Base-by-base conservation (phyloP, 2,797 vertebrate species). In the Ceyx erithaca region DNA sequence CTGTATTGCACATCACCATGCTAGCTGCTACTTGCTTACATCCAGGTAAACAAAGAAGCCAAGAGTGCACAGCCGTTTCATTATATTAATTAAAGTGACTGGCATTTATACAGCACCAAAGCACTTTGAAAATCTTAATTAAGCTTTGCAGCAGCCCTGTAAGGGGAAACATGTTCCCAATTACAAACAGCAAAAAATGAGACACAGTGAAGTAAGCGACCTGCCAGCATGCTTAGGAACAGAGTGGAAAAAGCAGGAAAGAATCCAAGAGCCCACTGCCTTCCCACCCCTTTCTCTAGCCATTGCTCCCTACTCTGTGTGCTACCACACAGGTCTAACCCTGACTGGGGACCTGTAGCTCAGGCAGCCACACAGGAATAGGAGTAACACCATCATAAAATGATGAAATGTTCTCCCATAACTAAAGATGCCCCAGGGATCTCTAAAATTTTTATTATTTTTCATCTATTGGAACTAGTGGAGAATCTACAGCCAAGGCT, bases 41-140 rank as follows among this genome's bases (percentile, higher is more conserved):
- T 43, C 41, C 49, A 91, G 73, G 72, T 86, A 90, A 93, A 96
- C 77, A 94, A 94, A 91, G 90, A 75, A 93, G 66, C 89, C 83
- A 81, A 80, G 76, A 83, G 35, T 18, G 81, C 0, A 0, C 76
- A 90, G 84, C 49, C 89, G 52, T 93, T 89, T 83, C 80, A 81
- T 93, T 94, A 69, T 85, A 83, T 96, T 96, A 92, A 95, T 94
- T 95, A 93, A 94, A 94, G 88, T 84, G 81, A 91, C 79, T 87
- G 87, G 84, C 92, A 93, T 92, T 92, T 91, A 67, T 92, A 92
- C 72, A 92, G 86, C 59, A 90, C 77, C 86, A 90, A 72, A 93
- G 88, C 81, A 94, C 94, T 94, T 78, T 63, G 84, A 69, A 96
- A 92, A 95, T 95, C 93, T 95, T 96, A 93, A 95, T 96, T 94